Conservation (phyloP, 2,113 vertebrate species). For the Chloebia gouldiae region DNA sequence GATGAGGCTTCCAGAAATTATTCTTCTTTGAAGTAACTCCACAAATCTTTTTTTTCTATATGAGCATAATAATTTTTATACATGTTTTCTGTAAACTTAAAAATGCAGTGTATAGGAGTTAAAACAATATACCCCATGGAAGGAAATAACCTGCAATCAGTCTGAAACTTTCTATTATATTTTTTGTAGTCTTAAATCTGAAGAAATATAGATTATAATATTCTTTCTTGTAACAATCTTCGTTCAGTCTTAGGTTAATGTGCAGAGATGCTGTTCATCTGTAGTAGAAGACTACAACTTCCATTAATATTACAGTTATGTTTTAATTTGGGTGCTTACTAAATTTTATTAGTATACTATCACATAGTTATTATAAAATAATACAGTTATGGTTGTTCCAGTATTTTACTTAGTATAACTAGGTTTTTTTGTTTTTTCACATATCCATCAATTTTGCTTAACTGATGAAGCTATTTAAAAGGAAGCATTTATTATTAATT, state of each 20-base stretch:
- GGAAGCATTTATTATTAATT: neutral
- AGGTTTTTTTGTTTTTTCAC: neutral
- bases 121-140: constrained; percentile 11
- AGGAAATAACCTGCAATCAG: constrained; percentile 1
- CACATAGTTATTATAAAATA: neutral
- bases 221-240: constrained; percentile 6
- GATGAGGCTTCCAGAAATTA: neutral
- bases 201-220: constrained; percentile 30
- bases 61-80: neutral
- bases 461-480: constrained; percentile 1
- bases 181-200: neutral
- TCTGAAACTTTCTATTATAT: constrained; percentile 22
- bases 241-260: constrained; percentile 24
- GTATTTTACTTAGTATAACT: neutral
- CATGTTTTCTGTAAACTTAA: constrained; percentile 2
- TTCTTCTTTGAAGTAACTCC: neutral
- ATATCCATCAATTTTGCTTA: neutral
- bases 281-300: constrained; percentile 38
- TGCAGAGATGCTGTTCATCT: constrained; percentile 37
- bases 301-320: constrained; percentile 38
- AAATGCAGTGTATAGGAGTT: constrained; percentile 19
- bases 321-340: constrained; percentile 62
- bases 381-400: neutral
- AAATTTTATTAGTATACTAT: constrained; percentile 20
- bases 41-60: neutral